Percentiles rank a stretch among this genome's conserved stretches.
phyloP scores from a whole-genome alignment of 30 jellyfish, hydroid and myxozoan species.

The Mastigias papua region DNA sequence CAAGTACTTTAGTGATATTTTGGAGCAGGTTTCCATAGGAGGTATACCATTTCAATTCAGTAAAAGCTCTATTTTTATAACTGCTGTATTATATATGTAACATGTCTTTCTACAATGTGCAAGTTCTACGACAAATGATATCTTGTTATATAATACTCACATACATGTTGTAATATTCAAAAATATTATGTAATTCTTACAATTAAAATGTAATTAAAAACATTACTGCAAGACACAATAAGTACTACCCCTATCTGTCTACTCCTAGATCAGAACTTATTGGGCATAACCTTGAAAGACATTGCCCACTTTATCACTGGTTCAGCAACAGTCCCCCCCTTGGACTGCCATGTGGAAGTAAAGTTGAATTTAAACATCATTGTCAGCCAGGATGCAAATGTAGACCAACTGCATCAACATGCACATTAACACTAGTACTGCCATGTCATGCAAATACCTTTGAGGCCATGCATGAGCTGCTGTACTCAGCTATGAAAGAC shows the following conservation, averaged over 20 bases:
- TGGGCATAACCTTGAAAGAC: too few species aligned
- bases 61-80: too few species aligned
- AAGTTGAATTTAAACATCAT: slow-evolving; percentile 26
- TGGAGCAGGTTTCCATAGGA: slow-evolving; percentile 29
- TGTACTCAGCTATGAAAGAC: slow-evolving; percentile 24
- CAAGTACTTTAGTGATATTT: slow-evolving; percentile 28
- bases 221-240: too few species aligned
- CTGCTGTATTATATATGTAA: too few species aligned
- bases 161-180: too few species aligned
- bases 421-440: slow-evolving; percentile 16
- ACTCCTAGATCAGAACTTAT: too few species aligned
- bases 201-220: too few species aligned
- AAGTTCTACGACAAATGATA: too few species aligned
- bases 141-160: too few species aligned
- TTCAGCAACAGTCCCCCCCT: background rate
- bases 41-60: slow-evolving; percentile 19
- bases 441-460: slow-evolving; percentile 17
- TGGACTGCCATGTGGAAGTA: background rate
- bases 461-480: slow-evolving; percentile 31
- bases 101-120: too few species aligned
- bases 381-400: slow-evolving; percentile 38
- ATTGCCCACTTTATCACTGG: too few species aligned
- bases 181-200: too few species aligned
- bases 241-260: background rate
- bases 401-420: slow-evolving; percentile 58